Conservation (phyloP, 2,888 invertebrate genomes). For the Hypena proboscidalis region DNA sequence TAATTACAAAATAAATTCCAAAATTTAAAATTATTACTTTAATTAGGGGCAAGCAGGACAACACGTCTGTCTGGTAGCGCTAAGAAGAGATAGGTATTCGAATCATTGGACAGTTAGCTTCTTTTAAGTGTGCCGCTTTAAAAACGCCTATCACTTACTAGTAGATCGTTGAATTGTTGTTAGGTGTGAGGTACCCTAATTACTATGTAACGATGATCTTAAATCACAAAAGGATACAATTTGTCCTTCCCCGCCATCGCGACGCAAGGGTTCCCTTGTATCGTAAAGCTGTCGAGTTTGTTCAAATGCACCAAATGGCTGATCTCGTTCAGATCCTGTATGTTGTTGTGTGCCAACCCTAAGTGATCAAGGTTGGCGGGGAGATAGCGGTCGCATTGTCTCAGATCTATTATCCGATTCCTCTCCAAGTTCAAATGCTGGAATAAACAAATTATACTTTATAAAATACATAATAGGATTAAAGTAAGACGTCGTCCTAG, state of each 20-base stretch:
- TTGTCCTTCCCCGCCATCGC: conserved; percentile 89
- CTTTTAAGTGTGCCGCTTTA: too few species aligned
- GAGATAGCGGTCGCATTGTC: conserved; percentile 93
- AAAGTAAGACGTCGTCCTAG: too few species aligned
- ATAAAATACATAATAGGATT: background rate
- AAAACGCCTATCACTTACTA: too few species aligned
- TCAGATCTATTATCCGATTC: conserved; percentile 92
- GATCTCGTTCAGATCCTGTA: conserved; percentile 94
- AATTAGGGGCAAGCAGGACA: too few species aligned
- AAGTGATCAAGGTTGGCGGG: conserved; percentile 90
- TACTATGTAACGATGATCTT: too few species aligned
- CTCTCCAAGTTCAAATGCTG: conserved; percentile 94
- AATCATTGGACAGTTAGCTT: too few species aligned
- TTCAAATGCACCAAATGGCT: conserved; percentile 91
- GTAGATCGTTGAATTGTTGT: too few species aligned
- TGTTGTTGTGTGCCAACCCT: conserved; percentile 92
- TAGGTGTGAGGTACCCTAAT: too few species aligned
- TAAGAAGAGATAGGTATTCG: too few species aligned
- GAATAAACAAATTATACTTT: conserved; percentile 30
- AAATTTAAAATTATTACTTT: too few species aligned
- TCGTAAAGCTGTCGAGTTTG: conserved; percentile 91
- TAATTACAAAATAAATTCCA: too few species aligned
- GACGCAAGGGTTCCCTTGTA: conserved; percentile 95
- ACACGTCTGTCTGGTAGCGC: too few species aligned
- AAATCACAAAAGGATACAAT: conserved; percentile 89